Evolutionary conservation across 2,797 vertebrate species (phyloP).

Genomic region (Periparus ater): DNA sequence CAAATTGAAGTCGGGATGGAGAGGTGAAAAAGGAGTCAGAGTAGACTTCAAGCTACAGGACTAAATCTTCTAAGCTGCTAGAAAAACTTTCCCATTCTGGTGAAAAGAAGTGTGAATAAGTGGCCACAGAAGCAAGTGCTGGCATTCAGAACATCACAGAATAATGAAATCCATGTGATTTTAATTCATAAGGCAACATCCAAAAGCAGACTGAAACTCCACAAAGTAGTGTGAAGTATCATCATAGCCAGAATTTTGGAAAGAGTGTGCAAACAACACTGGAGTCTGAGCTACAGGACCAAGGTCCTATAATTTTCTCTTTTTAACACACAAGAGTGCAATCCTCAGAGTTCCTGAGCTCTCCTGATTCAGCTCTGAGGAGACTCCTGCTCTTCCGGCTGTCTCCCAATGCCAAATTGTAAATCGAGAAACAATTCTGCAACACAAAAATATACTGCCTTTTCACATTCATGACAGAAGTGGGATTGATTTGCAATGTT

Average conservation of each 20-base stretch:
- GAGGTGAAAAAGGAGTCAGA: neutral
- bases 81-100: neutral
- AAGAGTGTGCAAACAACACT: neutral
- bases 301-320: neutral
- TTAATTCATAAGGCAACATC: neutral
- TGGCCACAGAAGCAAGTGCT: neutral
- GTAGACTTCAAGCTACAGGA: neutral
- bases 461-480: neutral
- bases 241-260: neutral
- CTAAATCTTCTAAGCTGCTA: neutral
- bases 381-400: neutral
- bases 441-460: neutral
- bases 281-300: neutral
- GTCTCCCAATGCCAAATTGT: neutral
- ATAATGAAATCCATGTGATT: neutral
- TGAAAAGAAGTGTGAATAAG: neutral
- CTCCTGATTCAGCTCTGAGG: neutral
- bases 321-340: neutral
- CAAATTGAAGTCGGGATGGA: neutral
- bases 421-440: neutral
- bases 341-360: neutral
- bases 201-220: neutral
- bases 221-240: neutral
- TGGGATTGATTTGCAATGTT: neutral
- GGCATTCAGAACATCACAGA: neutral